Evolutionary conservation across 1,140 invertebrate genomes (phyloP), one percentile per base, ranked within the genome.

Genomic region (Meloidogyne hapla): DNA sequence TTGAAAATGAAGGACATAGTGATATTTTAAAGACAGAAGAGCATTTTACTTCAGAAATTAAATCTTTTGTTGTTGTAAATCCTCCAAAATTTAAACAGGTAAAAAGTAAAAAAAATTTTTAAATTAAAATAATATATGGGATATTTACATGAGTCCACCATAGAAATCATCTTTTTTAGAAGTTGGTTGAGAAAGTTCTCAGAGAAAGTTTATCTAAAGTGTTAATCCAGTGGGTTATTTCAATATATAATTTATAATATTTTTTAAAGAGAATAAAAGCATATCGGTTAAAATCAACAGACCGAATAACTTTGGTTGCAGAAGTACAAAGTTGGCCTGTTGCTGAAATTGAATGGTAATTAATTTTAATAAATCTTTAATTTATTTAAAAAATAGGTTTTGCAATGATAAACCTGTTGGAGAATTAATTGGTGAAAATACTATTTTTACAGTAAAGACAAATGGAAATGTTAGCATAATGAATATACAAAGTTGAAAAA

Each of bases 31-130:
- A 62, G 40, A 85, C 83, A 26, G 84, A 85, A 81, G 84, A 85
- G 56, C 84, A 85, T 78, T 85, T 84, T 78, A 76, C 80, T 38
- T 83, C 83, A 12, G 84, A 86, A 75, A 83, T 85, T 72, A 82
- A 80, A 40, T 80, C 81, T 23, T 84, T 86, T 79, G 79, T 83
- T 1, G 75, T 80, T 25, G 42, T 70, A 45, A 77, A 75, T 18
- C 84, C 84, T 48, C 84, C 84, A 23, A 85, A 85, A 62, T 85
- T 85, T 66, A 76, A 76, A 63, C 65, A 71, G 67, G 75, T 69
- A 25, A 33, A 40, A 25, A 67, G 67, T 83, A 62, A 26, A 23
- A 9, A 64, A 1, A 64, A 64, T 64, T 10, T 64, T 64, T 28
- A 65, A 4, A 42, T 25, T 13, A 26, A 63, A 68, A n/a, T n/a